Conservation (phyloP, 30 jellyfish, hydroid and myxozoan genomes). For the Pseudorhiza aurosa region DNA sequence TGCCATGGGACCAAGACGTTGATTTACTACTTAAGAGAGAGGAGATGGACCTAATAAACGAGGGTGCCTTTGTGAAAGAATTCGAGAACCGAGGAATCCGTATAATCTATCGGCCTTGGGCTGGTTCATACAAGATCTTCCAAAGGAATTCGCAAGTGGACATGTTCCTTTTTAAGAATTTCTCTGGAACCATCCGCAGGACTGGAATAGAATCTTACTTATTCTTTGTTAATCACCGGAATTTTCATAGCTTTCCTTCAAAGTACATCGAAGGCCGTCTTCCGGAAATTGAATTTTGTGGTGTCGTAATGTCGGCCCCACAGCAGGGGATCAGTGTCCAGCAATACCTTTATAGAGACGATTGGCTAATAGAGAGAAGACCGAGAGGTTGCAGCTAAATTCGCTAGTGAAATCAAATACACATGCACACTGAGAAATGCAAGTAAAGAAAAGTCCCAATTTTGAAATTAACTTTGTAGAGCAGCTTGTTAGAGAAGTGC, state of each 20-base stretch:
- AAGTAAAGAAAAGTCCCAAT: no score
- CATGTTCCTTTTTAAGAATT: slow-evolving; percentile 66
- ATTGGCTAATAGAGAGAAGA: slow-evolving; percentile 76
- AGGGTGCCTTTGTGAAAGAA: slow-evolving; percentile 33
- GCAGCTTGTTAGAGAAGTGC: no score
- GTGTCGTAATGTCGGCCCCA: slow-evolving; percentile 73
- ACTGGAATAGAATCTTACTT: slow-evolving; percentile 88
- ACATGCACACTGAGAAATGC: no score
- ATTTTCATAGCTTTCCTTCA: slow-evolving; percentile 83
- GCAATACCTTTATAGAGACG: slow-evolving; percentile 77
- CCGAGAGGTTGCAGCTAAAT: slow-evolving; percentile 76
- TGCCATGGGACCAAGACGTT: slow-evolving; percentile 94
- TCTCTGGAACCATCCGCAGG: slow-evolving; percentile 60
- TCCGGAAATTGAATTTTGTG: slow-evolving; percentile 73
- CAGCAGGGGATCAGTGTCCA: slow-evolving; percentile 80
- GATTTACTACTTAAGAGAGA: slow-evolving; percentile 78
- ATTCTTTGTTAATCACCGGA: slow-evolving; percentile 76
- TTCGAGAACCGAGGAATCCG: slow-evolving; percentile 45
- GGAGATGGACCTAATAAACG: slow-evolving; percentile 49
- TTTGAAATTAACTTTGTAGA: no score
- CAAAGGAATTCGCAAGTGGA: slow-evolving; percentile 76
- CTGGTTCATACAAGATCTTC: slow-evolving; percentile 73
- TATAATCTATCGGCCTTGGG: slow-evolving; percentile 71
- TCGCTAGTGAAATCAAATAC: no score
- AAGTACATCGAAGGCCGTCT: slow-evolving; percentile 58